Percentiles rank a stretch among this genome's conserved stretches.
These are phyloP conservation scores for Pandemis cinnamomeana DNA, from an alignment of 2,888 invertebrate species.

Conservation along the genomic window DNA sequence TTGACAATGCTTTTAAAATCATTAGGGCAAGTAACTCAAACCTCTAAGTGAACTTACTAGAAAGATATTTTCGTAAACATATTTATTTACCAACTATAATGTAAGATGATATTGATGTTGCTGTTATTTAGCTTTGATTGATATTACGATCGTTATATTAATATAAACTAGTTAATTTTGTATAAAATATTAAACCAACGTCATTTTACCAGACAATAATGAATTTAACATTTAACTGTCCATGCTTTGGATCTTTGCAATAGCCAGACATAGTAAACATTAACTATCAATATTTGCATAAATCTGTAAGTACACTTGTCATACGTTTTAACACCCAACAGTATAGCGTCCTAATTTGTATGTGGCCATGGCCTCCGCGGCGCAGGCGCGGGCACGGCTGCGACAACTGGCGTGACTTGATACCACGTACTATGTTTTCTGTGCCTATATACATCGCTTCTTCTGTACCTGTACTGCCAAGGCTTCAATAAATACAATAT, in stretches of 20 bases:
- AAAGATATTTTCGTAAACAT: no score
- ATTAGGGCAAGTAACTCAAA: constrained; percentile 1
- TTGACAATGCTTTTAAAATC: constrained; percentile 2
- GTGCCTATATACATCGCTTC: constrained; percentile 25
- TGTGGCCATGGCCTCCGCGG: constrained; percentile 53
- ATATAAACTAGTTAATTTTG: no score
- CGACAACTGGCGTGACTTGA: constrained; percentile 41
- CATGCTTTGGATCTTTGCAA: constrained; percentile 6
- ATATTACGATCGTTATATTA: no score
- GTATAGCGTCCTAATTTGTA: constrained; percentile 64
- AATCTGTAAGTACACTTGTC: constrained; percentile 70
- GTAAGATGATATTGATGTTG: neutral
- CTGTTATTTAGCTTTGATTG: neutral
- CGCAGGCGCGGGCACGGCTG: constrained; percentile 34
- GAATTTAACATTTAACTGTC: constrained; percentile 15
- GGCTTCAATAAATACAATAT: neutral
- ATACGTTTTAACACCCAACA: constrained; percentile 79
- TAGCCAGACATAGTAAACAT: constrained; percentile 74
- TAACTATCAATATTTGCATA: constrained; percentile 70
- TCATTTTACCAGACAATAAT: neutral
- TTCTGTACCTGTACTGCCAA: constrained; percentile 9
- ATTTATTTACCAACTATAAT: no score
- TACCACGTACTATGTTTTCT: constrained; percentile 15
- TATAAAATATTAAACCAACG: no score
- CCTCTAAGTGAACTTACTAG: neutral